These are phyloP conservation scores for Rhinoraja longicauda DNA, from an alignment of 2,797 vertebrate genomes.

Conservation along the genomic window DNA sequence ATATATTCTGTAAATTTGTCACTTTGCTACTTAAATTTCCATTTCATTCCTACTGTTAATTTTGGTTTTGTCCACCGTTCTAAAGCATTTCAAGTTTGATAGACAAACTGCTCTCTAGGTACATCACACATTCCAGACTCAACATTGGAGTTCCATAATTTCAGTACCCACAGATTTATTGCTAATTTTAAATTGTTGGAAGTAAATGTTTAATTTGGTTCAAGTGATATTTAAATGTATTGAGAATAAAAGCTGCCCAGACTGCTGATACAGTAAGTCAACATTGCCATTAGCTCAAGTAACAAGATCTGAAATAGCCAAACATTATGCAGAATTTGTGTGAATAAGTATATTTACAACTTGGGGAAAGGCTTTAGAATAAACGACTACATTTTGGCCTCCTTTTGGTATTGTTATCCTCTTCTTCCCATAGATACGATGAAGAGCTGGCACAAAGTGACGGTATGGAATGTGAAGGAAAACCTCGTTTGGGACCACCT, in stretches of 20 bases:
- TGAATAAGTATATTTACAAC: background rate
- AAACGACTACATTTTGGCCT: background rate
- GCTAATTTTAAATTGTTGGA: background rate
- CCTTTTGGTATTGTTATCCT: background rate
- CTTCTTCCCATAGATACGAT: conserved; percentile 68
- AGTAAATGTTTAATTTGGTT: background rate
- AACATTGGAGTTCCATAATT: too few species aligned
- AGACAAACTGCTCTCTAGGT: too few species aligned
- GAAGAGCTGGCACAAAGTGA: conserved; percentile 88
- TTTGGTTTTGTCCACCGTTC: too few species aligned
- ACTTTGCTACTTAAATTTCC: too few species aligned
- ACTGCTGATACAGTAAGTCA: background rate
- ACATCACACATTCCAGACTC: too few species aligned
- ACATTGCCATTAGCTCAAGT: background rate
- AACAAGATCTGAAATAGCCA: background rate
- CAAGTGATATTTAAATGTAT: background rate
- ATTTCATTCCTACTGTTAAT: too few species aligned
- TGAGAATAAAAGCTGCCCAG: background rate
- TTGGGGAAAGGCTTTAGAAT: too few species aligned
- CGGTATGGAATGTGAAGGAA: conserved; percentile 74
- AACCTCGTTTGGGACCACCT: conserved; percentile 73
- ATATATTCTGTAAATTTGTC: too few species aligned
- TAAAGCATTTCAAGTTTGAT: too few species aligned
- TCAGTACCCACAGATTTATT: too few species aligned
- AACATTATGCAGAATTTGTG: background rate